Conservation (phyloP, 2,888 invertebrate species). For the Rutpela maculata region DNA sequence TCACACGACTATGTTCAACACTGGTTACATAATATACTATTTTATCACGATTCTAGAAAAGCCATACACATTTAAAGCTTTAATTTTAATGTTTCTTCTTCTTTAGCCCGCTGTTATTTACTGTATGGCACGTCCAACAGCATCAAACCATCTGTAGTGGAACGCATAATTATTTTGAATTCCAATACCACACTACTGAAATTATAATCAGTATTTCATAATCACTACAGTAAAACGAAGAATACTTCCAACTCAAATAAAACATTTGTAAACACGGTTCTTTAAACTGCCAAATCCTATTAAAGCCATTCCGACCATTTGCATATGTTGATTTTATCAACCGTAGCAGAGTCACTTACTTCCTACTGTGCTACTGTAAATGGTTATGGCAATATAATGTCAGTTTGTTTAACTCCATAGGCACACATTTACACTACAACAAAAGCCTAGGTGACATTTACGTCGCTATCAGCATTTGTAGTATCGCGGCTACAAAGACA, state of each 20-base stretch:
- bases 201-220: too few relatives aligned
- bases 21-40: too few relatives aligned
- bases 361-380: conserved; percentile 38
- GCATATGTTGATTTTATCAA: conserved; percentile 30
- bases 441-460: conserved; percentile 55
- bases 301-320: background rate
- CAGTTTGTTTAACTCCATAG: conserved; percentile 52
- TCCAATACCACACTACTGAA: too few relatives aligned
- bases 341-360: conserved; percentile 27
- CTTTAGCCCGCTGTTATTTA: too few relatives aligned
- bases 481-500: conserved; percentile 58
- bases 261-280: background rate
- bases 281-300: background rate
- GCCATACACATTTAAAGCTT: too few relatives aligned
- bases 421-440: conserved; percentile 50
- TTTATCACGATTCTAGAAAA: too few relatives aligned
- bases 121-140: too few relatives aligned
- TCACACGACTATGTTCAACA: too few relatives aligned
- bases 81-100: too few relatives aligned
- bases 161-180: too few relatives aligned
- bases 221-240: background rate
- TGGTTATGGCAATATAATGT: conserved; percentile 47
- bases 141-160: too few relatives aligned
- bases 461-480: conserved; percentile 54
- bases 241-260: background rate